Percentiles rank a stretch among this genome's conserved stretches.
These are phyloP conservation scores for Onthophagus taurus DNA, from an alignment of 1,140 invertebrate genomes.

Conservation along the genomic window DNA sequence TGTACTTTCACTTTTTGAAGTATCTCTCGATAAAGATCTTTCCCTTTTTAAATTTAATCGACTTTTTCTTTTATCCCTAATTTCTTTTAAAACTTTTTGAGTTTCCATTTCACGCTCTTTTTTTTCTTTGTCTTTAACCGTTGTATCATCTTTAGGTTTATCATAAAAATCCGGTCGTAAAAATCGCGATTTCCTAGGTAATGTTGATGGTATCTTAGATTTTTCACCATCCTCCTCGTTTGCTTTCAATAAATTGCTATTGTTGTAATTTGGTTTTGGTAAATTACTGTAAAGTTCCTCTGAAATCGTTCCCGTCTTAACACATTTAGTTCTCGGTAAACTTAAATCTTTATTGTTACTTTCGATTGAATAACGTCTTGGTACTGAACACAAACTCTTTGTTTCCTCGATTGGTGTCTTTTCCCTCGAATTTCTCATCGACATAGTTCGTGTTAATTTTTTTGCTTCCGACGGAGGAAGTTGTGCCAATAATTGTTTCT, in stretches of 20 bases:
- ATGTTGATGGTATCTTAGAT: conserved; percentile 22
- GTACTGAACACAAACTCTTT: conserved; percentile 27
- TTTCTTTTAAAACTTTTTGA: conserved; percentile 53
- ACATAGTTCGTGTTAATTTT: conserved; percentile 50
- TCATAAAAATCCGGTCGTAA: conserved; percentile 71
- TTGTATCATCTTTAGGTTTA: conserved; percentile 52
- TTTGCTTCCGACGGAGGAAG: conserved; percentile 50
- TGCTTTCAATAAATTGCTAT: too few relatives aligned
- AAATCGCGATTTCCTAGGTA: conserved; percentile 52
- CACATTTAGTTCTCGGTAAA: not conserved
- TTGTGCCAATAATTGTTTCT: conserved; percentile 52
- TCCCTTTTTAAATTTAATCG: conserved; percentile 29
- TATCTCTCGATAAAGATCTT: conserved; percentile 21
- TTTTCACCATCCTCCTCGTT: conserved; percentile 22
- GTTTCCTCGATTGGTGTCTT: conserved; percentile 9
- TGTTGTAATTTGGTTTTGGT: too few relatives aligned
- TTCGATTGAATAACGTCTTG: conserved; percentile 23
- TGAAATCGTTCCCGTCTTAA: not conserved
- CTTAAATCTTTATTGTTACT: conserved; percentile 12
- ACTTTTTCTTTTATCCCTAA: conserved; percentile 48
- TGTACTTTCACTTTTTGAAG: conserved; percentile 5
- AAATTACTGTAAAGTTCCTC: not conserved
- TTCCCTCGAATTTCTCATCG: conserved; percentile 36
- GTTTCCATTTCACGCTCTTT: conserved; percentile 55
- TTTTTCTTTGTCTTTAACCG: conserved; percentile 58